A percentile compares a stretch with the other conserved stretches of the same genome.
phyloP scores from a whole-genome alignment of 2,113 vertebrate genomes.

The Burhinus oedicnemus region DNA sequence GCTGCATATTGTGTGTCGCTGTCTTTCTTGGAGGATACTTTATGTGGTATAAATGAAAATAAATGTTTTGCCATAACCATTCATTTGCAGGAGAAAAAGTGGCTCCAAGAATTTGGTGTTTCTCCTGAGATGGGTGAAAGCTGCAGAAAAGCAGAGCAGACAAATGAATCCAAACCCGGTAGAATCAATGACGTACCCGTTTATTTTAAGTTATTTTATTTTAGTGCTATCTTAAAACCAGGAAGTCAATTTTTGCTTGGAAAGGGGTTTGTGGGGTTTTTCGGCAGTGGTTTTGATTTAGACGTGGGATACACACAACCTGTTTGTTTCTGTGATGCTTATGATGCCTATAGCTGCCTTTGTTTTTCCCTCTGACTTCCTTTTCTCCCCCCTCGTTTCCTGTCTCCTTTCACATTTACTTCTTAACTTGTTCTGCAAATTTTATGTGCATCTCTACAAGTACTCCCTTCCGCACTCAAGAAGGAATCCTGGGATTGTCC shows the following conservation, averaged over 20 bases:
- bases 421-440: not conserved
- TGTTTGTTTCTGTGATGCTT: not conserved
- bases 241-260: not conserved
- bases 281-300: not conserved
- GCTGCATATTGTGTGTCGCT: not conserved
- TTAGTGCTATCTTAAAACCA: not conserved
- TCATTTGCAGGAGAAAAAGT: not conserved
- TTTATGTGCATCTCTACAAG: not conserved
- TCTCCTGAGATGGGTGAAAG: not conserved
- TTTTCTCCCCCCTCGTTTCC: accelerated
- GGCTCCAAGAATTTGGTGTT: not conserved
- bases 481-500: not conserved
- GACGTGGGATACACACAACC: not conserved
- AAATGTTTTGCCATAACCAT: not conserved
- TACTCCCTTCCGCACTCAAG: not conserved
- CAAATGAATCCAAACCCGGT: not conserved
- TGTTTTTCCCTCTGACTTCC: not conserved
- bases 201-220: not conserved
- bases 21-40: not conserved
- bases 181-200: accelerated
- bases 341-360: not conserved
- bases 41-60: not conserved
- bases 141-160: not conserved
- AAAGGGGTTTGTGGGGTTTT: not conserved
- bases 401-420: not conserved